Conservation (phyloP, 2,888 invertebrate species). For the Nephrotoma appendiculata region DNA sequence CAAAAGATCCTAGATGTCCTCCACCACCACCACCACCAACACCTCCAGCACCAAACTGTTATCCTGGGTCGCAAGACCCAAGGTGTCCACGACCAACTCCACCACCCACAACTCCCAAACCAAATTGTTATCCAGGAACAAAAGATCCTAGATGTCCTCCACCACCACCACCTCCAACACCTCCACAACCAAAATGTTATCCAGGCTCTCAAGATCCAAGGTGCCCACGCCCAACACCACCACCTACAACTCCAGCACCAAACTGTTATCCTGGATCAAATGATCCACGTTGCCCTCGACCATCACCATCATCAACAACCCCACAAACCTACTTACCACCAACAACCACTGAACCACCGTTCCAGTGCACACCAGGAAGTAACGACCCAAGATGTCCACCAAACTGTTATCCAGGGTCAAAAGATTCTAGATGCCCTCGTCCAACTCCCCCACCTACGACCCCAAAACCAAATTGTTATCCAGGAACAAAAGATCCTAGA, state of each 20-base stretch:
- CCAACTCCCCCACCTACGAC: slow-evolving; percentile 11
- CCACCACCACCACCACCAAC: slow-evolving; percentile 7
- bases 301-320: slow-evolving; percentile 11
- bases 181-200: slow-evolving; percentile 20
- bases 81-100: slow-evolving; percentile 15
- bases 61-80: slow-evolving; percentile 17
- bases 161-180: slow-evolving; percentile 15
- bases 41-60: slow-evolving; percentile 13
- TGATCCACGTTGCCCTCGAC: neutral
- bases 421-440: slow-evolving; percentile 22
- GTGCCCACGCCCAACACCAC: slow-evolving; percentile 13
- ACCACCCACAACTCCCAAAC: slow-evolving; percentile 17
- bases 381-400: slow-evolving; percentile 23
- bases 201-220: slow-evolving; percentile 21
- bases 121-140: slow-evolving; percentile 30
- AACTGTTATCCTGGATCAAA: slow-evolving; percentile 19
- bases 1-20: slow-evolving; percentile 8
- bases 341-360: slow-evolving; percentile 13
- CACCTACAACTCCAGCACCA: slow-evolving; percentile 16
- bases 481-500: slow-evolving; percentile 28
- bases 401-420: slow-evolving; percentile 23
- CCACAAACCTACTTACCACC: slow-evolving; percentile 18
- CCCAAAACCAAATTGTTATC: slow-evolving; percentile 24
- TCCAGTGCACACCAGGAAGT: slow-evolving; percentile 22
- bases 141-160: slow-evolving; percentile 23